A percentile compares a stretch with the other conserved stretches of the same genome.
These are phyloP conservation scores for Cotesia vestalis DNA, from an alignment of 1,140 invertebrate species.

Conservation along the genomic window DNA sequence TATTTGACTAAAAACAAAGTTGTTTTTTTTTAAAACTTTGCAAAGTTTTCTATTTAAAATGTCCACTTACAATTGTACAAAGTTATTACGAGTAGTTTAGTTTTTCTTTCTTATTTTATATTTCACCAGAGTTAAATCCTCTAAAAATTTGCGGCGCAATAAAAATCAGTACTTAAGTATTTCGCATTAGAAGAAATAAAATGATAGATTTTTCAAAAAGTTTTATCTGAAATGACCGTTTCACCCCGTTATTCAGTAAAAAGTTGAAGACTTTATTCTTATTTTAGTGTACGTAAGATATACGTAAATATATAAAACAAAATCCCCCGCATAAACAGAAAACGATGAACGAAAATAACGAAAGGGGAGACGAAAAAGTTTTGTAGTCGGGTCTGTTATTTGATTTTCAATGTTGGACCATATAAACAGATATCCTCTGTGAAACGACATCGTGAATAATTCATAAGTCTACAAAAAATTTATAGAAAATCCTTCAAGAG, in stretches of 20 bases:
- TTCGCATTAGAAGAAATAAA: too few species aligned
- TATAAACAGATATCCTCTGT: slow-evolving; percentile 54
- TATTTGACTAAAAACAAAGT: too few species aligned
- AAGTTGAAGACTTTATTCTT: slow-evolving; percentile 37
- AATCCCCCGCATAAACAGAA: slow-evolving; percentile 40
- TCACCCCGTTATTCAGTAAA: slow-evolving; percentile 21
- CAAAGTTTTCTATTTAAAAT: too few species aligned
- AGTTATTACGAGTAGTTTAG: too few species aligned
- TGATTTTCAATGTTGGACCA: slow-evolving; percentile 50
- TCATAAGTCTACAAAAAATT: slow-evolving; percentile 2
- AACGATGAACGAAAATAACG: neutral
- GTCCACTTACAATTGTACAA: too few species aligned
- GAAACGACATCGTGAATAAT: slow-evolving; percentile 3
- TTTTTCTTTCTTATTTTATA: too few species aligned
- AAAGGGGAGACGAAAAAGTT: slow-evolving; percentile 16
- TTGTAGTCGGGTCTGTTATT: slow-evolving; percentile 45
- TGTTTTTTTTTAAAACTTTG: too few species aligned
- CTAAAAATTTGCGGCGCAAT: too few species aligned
- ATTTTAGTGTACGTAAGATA: slow-evolving; percentile 51
- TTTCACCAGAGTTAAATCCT: too few species aligned
- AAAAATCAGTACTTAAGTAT: too few species aligned
- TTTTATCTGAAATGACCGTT: too few species aligned
- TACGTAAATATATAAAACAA: slow-evolving; percentile 61
- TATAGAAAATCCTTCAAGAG: neutral
- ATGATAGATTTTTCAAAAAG: too few species aligned